Evolutionary conservation across 2,888 invertebrate species (phyloP).

Genomic region (Cheilosia variabilis): DNA sequence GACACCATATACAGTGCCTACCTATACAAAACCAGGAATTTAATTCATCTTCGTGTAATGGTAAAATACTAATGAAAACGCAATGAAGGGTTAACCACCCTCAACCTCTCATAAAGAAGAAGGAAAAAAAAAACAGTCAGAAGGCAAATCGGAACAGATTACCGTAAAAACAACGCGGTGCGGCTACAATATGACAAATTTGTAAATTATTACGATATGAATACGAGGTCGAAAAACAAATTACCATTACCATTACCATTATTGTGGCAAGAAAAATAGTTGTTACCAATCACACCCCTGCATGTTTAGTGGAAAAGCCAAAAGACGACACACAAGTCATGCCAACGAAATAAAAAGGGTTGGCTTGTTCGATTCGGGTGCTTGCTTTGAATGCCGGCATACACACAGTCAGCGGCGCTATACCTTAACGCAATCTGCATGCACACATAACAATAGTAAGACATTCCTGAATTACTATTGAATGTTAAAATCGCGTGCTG

Average conservation of each 20-base stretch:
- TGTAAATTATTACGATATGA: conserved; percentile 69
- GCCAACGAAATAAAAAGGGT: conserved; percentile 59
- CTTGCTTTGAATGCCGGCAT: conserved; percentile 33
- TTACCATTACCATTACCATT: conserved; percentile 72
- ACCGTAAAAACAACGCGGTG: conserved; percentile 72
- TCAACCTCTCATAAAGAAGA: not conserved
- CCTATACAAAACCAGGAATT: conserved; percentile 22
- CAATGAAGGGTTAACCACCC: conserved; percentile 53
- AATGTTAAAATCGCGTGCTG: conserved; percentile 76
- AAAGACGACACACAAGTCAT: conserved; percentile 47
- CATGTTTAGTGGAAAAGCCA: conserved; percentile 40
- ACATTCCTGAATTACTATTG: conserved; percentile 74
- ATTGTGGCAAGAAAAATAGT: conserved; percentile 73
- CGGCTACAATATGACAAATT: conserved; percentile 72
- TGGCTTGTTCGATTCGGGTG: conserved; percentile 31
- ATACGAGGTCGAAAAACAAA: conserved; percentile 70
- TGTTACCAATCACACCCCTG: conserved; percentile 74
- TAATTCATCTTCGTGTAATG: conserved; percentile 52
- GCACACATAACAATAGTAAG: conserved; percentile 76
- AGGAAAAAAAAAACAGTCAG: too few species aligned
- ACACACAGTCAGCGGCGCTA: conserved; percentile 13
- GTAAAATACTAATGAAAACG: conserved; percentile 59
- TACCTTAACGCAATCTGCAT: conserved; percentile 75
- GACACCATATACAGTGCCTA: too few species aligned
- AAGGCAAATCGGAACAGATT: conserved; percentile 53